Evolutionary conservation across 2,113 vertebrate species (phyloP).

Genomic region (Narcine bancroftii): DNA sequence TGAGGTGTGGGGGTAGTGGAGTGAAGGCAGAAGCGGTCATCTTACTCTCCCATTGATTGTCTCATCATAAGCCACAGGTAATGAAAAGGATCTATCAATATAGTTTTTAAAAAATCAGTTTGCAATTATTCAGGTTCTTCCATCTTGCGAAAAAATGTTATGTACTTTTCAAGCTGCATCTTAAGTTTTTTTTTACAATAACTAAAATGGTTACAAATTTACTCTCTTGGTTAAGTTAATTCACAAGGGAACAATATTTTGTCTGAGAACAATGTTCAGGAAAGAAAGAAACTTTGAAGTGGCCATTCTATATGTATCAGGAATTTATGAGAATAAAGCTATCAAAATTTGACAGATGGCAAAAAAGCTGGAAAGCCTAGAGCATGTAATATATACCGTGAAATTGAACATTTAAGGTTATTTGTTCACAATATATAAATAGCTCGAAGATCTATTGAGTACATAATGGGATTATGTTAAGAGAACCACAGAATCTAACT

Average conservation of each 20-base stretch:
- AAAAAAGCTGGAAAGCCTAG: not conserved
- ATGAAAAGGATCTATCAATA: not conserved
- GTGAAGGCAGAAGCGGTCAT: no score
- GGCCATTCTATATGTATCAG: not conserved
- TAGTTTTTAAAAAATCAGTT: not conserved
- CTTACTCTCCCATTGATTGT: not conserved
- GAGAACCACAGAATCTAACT: not conserved
- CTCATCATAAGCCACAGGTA: not conserved
- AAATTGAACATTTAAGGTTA: not conserved
- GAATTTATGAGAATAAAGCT: not conserved
- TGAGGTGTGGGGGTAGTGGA: no score
- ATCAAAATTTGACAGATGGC: not conserved
- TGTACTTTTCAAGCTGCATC: not conserved
- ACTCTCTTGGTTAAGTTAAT: not conserved
- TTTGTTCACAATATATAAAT: not conserved
- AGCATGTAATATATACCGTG: no score
- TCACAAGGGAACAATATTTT: not conserved
- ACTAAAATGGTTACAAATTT: not conserved
- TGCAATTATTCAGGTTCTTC: not conserved
- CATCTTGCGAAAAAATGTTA: not conserved
- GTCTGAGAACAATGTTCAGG: not conserved
- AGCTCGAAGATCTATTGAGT: not conserved
- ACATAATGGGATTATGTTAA: not conserved
- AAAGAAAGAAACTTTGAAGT: not conserved
- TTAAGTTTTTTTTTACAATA: not conserved